Percentiles rank a stretch among this genome's conserved stretches.
Conservation (phyloP, 1,140 invertebrate species). For the Yoshiicerus persimilis region DNA sequence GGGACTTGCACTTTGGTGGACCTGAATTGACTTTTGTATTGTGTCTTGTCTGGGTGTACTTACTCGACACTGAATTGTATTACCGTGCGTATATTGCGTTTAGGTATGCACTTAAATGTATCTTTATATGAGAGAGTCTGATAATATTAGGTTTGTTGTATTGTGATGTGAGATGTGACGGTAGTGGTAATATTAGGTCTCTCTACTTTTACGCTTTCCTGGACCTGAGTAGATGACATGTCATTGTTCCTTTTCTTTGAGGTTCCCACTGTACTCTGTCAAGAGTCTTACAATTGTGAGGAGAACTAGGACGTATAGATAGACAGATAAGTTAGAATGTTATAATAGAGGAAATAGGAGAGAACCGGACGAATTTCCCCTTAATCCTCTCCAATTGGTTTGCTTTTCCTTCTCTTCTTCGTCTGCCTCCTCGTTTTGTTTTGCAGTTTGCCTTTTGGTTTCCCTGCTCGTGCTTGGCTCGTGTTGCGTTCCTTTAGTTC, state of each 20-base stretch:
- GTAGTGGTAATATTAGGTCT: background rate
- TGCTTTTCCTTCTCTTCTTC: background rate
- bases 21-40: background rate
- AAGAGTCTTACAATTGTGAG: background rate
- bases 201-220: background rate
- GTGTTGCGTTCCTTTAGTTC: background rate
- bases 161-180: background rate
- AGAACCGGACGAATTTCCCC: background rate
- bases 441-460: background rate
- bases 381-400: constrained; percentile 23
- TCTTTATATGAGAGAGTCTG: background rate
- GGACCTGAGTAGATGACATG: background rate
- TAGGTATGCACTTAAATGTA: background rate
- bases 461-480: no score
- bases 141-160: background rate
- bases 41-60: background rate
- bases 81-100: background rate
- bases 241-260: background rate
- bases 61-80: background rate
- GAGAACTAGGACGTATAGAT: background rate
- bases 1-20: background rate
- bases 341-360: background rate
- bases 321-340: background rate
- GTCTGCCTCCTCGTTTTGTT: background rate
- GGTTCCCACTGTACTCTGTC: background rate